Base-by-base conservation (phyloP, 1,140 invertebrate species). In the Caenorhabditis latens region DNA sequence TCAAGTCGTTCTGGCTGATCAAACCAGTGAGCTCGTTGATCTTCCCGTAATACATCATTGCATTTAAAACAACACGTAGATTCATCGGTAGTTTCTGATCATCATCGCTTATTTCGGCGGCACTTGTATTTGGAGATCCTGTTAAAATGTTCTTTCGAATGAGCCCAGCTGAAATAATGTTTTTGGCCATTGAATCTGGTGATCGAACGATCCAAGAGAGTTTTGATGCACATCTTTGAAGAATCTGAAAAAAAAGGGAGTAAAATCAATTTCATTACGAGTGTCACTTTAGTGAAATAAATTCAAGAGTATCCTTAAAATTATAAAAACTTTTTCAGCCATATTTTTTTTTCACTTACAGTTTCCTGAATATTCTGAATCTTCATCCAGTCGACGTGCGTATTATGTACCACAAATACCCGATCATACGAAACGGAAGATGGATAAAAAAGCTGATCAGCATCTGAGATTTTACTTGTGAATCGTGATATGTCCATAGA, bases 391-490 rank as follows among this genome's bases (percentile, higher is more conserved):
- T 24, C 32, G 21, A 40, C 40, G n/a, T 14, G 9, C 9, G 21
- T 63, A 8, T 63, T 24, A 1, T 32, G 8, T 1, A 24, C 21
- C 8, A 63, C 61, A 14, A 32, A 63, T 11, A 63, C 61, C 9
- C 21, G 21, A 32, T 32, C 61, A 32, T 63, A 63, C 8, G 61
- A 24, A 5, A 63, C 8, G 13, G 61, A 19, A 21, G 61, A 63
- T 32, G 61, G 61, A 40, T 63, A 63, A 21, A 63, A 63, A 11
- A 63, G 24, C 24, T 63, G 61, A 63, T 63, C 61, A 24, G 61
- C 61, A 32, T 63, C 61, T 13, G 61, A 63, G 24, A 63, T 32
- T 24, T 32, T 63, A 63, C 61, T 63, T 11, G 8, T 63, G 61
- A 63, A 63, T 13, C 61, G 24, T 3, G 19, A 63, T 24, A 63